These are phyloP conservation scores for Microtus oregoni DNA, from an alignment of 2,113 vertebrate genomes.

Conservation along the genomic window DNA sequence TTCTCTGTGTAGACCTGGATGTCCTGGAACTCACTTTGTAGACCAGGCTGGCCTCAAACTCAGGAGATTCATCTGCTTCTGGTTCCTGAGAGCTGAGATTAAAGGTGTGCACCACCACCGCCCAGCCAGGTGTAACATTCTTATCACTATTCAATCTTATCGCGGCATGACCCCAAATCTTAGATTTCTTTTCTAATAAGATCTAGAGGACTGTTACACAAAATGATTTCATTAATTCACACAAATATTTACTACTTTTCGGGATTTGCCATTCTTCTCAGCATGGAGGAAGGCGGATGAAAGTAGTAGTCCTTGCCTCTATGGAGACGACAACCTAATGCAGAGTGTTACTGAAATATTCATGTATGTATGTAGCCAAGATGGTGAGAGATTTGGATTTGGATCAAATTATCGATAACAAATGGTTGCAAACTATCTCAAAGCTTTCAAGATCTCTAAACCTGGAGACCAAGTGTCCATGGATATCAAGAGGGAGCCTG, in stretches of 20 bases:
- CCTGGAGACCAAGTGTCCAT: background rate
- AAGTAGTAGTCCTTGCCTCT: background rate
- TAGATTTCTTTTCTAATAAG: background rate
- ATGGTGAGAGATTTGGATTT: background rate
- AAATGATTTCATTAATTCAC: slow-evolving; percentile 52
- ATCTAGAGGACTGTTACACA: slow-evolving; percentile 20
- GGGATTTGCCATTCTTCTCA: background rate
- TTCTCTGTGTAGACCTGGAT: background rate
- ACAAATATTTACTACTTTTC: slow-evolving; percentile 27
- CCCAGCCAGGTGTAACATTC: background rate
- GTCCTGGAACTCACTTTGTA: background rate
- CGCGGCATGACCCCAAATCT: background rate
- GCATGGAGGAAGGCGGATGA: background rate
- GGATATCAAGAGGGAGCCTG: background rate
- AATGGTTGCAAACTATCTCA: background rate
- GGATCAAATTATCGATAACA: background rate
- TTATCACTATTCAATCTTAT: background rate
- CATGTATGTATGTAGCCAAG: background rate
- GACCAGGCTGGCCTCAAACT: background rate
- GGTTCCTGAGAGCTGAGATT: background rate
- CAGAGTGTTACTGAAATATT: background rate
- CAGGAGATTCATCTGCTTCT: background rate
- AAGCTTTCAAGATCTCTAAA: slow-evolving; percentile 29
- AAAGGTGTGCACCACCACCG: background rate
- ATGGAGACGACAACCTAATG: background rate